Evolutionary conservation across 2,113 vertebrate genomes (phyloP).

Genomic region (Pygathrix nemaeus): DNA sequence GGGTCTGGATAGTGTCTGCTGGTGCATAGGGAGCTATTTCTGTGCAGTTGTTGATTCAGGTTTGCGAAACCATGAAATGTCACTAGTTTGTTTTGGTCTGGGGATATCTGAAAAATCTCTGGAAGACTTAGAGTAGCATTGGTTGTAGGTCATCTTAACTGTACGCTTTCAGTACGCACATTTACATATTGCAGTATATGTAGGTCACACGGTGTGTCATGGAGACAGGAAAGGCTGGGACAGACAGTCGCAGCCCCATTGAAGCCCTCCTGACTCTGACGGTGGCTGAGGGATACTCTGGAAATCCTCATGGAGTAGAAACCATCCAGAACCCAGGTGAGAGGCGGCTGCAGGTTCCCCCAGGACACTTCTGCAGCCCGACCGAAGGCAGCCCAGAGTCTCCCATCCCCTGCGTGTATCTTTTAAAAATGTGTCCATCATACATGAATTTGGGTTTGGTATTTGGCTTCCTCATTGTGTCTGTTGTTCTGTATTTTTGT

Average conservation of each 20-base stretch:
- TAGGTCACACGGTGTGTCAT: too few species aligned
- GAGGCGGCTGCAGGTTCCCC: background rate
- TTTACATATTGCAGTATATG: background rate
- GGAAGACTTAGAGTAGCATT: background rate
- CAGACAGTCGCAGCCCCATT: background rate
- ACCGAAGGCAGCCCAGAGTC: background rate
- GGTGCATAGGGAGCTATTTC: background rate
- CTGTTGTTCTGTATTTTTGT: too few species aligned
- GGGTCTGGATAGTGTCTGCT: slow-evolving; percentile 35
- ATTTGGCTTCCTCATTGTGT: too few species aligned
- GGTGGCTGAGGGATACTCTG: background rate
- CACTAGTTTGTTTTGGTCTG: background rate
- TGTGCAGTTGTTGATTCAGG: background rate
- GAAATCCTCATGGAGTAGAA: background rate
- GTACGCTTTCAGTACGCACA: background rate
- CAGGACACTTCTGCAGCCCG: background rate
- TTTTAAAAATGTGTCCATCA: too few species aligned
- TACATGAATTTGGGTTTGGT: too few species aligned
- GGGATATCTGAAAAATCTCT: background rate
- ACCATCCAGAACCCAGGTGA: background rate
- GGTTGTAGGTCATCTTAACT: background rate
- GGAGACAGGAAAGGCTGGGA: background rate
- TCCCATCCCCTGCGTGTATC: background rate
- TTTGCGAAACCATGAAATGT: background rate
- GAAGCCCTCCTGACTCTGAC: background rate